Percentiles rank a stretch among this genome's conserved stretches.
These are phyloP conservation scores for Squalus acanthias DNA, from an alignment of 2,797 vertebrate genomes.

Conservation along the genomic window DNA sequence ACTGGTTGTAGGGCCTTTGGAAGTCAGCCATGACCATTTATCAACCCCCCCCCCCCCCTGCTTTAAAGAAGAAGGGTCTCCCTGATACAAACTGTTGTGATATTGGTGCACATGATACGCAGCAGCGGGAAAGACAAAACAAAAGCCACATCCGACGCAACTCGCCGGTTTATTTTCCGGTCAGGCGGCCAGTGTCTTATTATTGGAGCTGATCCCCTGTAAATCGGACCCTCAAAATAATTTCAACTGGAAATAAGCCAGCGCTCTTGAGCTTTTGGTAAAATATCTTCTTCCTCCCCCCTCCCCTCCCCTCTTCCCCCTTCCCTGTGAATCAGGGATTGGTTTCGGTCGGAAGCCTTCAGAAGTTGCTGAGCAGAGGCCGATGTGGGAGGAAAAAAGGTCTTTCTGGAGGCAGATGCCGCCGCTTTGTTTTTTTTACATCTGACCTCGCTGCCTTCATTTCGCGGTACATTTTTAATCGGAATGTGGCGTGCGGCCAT, in stretches of 20 bases:
- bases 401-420: constrained; percentile 21
- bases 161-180: not conserved
- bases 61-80: constrained; percentile 55
- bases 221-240: not conserved
- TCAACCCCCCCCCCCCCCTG: constrained; percentile 40
- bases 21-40: not conserved
- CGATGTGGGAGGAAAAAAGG: not conserved
- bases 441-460: constrained; percentile 30
- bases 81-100: constrained; percentile 64
- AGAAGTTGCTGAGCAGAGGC: constrained; percentile 4
- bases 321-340: not conserved
- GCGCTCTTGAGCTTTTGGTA: not conserved
- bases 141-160: constrained; percentile 38
- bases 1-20: not conserved
- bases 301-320: not conserved
- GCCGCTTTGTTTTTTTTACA: constrained; percentile 37
- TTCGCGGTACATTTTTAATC: constrained; percentile 39
- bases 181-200: not conserved
- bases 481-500: constrained; percentile 39
- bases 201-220: not conserved
- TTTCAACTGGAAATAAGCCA: not conserved
- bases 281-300: not conserved
- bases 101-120: constrained; percentile 52
- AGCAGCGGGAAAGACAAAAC: constrained; percentile 65
- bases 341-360: not conserved